A percentile compares a stretch with the other conserved stretches of the same genome.
Evolutionary conservation across 1,140 invertebrate species (phyloP).

Genomic region (Holotrichia oblita): DNA sequence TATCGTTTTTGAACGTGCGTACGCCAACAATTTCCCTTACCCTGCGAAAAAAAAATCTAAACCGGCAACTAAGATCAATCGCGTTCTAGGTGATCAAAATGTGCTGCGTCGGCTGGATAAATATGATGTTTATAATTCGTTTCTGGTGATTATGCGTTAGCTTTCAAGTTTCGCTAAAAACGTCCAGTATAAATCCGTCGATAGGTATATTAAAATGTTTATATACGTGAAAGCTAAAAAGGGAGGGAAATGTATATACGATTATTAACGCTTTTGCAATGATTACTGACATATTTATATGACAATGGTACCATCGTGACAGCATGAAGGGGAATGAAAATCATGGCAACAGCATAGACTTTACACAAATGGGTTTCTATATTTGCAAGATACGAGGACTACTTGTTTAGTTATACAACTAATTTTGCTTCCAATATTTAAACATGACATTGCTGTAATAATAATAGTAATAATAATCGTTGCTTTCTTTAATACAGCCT

Average conservation of each 20-base stretch:
- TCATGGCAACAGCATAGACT: too few relatives aligned
- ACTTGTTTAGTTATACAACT: too few relatives aligned
- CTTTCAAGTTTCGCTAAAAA: slow-evolving; percentile 28
- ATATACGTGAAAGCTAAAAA: not conserved
- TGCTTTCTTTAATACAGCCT: too few relatives aligned
- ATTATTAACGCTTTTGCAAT: slow-evolving; percentile 30
- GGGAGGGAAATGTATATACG: slow-evolving; percentile 8
- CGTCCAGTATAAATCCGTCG: slow-evolving; percentile 24
- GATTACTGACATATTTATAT: slow-evolving; percentile 34
- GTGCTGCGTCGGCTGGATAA: not conserved
- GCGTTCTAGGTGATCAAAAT: not conserved
- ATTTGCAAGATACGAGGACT: too few relatives aligned
- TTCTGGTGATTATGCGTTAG: slow-evolving; percentile 4
- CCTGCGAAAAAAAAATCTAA: not conserved
- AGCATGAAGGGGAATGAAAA: not conserved
- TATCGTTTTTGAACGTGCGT: slow-evolving; percentile 20
- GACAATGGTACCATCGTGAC: slow-evolving; percentile 1
- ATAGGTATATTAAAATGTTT: slow-evolving; percentile 28
- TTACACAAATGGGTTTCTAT: too few relatives aligned
- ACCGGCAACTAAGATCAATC: slow-evolving; percentile 31
- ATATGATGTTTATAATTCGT: slow-evolving; percentile 35
- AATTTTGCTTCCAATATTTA: too few relatives aligned
- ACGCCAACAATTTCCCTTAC: slow-evolving; percentile 1
- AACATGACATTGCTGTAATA: too few relatives aligned
- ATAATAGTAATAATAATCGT: too few relatives aligned